Conservation (phyloP, 2,888 invertebrate species). For the Macrosoma leucophasiata region DNA sequence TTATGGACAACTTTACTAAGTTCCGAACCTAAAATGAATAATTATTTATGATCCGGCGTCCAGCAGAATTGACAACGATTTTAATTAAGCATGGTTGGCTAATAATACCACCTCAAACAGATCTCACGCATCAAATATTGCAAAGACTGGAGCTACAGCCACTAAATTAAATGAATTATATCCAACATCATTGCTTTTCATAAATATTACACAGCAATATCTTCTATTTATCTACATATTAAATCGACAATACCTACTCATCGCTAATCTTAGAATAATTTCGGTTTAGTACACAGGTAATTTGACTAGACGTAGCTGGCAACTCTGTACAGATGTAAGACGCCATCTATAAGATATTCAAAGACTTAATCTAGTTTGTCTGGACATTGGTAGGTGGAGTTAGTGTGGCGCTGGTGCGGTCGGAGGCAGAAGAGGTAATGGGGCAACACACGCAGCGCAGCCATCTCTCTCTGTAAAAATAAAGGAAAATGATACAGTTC, state of each 20-base stretch:
- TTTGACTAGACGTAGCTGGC: background rate
- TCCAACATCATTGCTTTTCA: slow-evolving; percentile 42
- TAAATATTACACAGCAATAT: slow-evolving; percentile 16
- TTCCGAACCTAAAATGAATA: too few species aligned
- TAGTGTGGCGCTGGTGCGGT: slow-evolving; percentile 62
- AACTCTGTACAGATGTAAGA: slow-evolving; percentile 5
- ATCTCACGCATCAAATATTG: too few species aligned
- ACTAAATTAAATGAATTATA: slow-evolving; percentile 42
- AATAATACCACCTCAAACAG: too few species aligned
- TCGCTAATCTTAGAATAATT: slow-evolving; percentile 11
- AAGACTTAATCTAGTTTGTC: slow-evolving; percentile 3
- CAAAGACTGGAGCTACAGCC: too few species aligned
- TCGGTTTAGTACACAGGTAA: slow-evolving; percentile 7
- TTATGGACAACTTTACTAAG: too few species aligned
- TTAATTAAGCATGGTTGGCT: too few species aligned
- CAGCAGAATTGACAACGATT: too few species aligned
- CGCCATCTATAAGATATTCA: slow-evolving; percentile 20
- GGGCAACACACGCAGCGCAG: slow-evolving; percentile 62
- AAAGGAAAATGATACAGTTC: too few species aligned
- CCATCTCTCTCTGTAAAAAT: slow-evolving; percentile 62
- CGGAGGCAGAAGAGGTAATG: slow-evolving; percentile 54
- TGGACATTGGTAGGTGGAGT: slow-evolving; percentile 20
- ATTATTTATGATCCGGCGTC: too few species aligned
- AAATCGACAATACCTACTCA: slow-evolving; percentile 14
- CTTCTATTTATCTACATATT: slow-evolving; percentile 18